Conservation (phyloP, 2,113 vertebrate genomes). For the Ovibos moschatus region DNA sequence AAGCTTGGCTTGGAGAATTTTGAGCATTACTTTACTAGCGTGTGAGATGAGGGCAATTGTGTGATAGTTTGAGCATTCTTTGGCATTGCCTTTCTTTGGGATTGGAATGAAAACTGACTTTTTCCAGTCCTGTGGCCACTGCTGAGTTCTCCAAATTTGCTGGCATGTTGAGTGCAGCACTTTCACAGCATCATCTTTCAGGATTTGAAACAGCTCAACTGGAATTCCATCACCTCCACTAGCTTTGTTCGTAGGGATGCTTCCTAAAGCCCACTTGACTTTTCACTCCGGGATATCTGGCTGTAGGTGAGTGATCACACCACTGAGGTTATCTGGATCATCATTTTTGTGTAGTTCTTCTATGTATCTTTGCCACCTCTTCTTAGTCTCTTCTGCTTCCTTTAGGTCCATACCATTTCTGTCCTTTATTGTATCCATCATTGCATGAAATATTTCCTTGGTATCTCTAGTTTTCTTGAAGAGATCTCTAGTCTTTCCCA, state of each 20-base stretch:
- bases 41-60: neutral
- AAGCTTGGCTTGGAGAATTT: neutral
- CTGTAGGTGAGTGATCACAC: neutral
- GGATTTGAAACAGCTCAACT: neutral
- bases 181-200: neutral
- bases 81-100: neutral
- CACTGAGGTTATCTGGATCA: neutral
- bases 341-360: neutral
- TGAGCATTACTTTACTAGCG: neutral
- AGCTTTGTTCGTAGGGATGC: accelerated
- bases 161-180: neutral
- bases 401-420: neutral
- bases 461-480: neutral
- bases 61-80: neutral
- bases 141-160: neutral
- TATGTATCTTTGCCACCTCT: neutral
- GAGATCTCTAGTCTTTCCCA: neutral
- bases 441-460: neutral
- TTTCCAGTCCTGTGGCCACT: neutral
- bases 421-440: neutral
- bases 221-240: neutral
- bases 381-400: neutral
- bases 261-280: neutral
- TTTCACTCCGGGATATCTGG: neutral
- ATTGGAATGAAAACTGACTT: neutral